Base-by-base conservation (phyloP, 2,113 vertebrate genomes). In the Haemorhous mexicanus region DNA sequence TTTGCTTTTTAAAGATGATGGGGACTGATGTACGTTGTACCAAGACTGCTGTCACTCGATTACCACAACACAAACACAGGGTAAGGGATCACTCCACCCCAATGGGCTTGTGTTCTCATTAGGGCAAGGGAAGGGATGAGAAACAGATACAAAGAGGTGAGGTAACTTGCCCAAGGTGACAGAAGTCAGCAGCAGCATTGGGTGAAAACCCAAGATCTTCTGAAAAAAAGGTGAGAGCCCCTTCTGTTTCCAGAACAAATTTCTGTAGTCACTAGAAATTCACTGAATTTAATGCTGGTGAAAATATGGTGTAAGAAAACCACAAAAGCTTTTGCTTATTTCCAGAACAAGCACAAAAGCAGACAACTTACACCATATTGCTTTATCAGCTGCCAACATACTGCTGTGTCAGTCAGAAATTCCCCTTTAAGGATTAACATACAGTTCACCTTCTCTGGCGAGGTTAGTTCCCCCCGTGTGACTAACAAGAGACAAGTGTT, bases 81-180 rank as follows among this genome's bases (percentile, higher is more conserved):
- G 56, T 64, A 90, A 89, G 56, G 84, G 79, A 90, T 56, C 56
- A 77, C 41, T 91, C 62, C 46, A 76, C 78, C 75, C 53, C 3
- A 18, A 77, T 58, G 90, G 79, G 67, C 41, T 78, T 49, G 52
- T 77, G 68, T 26, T 94, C 81, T 95, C 85, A 92, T 56, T 27
- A 90, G 92, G 85, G 90, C 92, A 94, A 90, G 64, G 93, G 76
- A 74, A 84, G 52, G 88, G 79, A 93, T 10, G 74, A 97, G 59
- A 96, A 95, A 96, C 92, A 96, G 94, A 85, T 21, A 96, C 93
- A 96, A 93, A 97, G 95, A 96, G 96, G 95, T 95, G 96, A 97
- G 85, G 93, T 81, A 87, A 96, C 94, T 97, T 96, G 96, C 96
- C 96, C 90, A 97, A 97, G 94, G 93, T 94, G 88, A 94, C 75